Base-by-base conservation (phyloP, 2,797 vertebrate genomes). In the Rhadinocentrus ornatus region DNA sequence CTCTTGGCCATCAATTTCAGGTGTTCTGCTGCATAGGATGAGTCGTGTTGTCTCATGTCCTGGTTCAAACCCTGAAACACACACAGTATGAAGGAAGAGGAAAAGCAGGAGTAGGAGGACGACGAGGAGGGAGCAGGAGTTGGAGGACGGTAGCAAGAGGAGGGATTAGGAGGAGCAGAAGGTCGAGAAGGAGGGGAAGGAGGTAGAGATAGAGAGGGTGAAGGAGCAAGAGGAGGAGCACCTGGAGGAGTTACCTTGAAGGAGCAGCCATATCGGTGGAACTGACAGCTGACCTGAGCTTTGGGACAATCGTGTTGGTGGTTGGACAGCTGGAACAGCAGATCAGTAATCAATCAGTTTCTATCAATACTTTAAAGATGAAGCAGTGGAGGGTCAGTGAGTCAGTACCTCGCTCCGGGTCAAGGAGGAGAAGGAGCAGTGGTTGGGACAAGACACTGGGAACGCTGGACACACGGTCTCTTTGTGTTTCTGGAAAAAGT, bases 281-380 rank as follows among this genome's bases (percentile, higher is more conserved):
- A 99, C 88, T 94, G 95, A 89, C 97, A 99, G 93, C 93, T 96
- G 90, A 96, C 96, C 93, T 97, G 97, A 88, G 97, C 97, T 95
- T 98, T 99, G 88, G 97, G 97, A 95, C 98, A 99, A 90, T 98
- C 96, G 63, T 96, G 96, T 88, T 97, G 97, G 93, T 99, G 98
- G 92, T 88, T 96, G 88, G 95, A 95, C 88, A 99, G 94, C 98
- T 99, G 93, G 22, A 88, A 95, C 87, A 68, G 29, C 18, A 34
- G 6, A 52, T 20, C 37, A 70, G 68, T 16, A 46, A 50, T 4
- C 24, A 34, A 20, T 20, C 26, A 5, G n/a, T 35, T 29, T 10
- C 13, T 5, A 58, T 50, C 6, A 52, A 0, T 20, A 63, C 12
- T 16, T 16, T 12, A 16, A 34, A 58, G 13, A 39, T 37, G 16